Percentiles rank a stretch among this genome's conserved stretches.
These are phyloP conservation scores for Anastrepha obliqua DNA, from an alignment of 1,140 invertebrate species.

Conservation along the genomic window DNA sequence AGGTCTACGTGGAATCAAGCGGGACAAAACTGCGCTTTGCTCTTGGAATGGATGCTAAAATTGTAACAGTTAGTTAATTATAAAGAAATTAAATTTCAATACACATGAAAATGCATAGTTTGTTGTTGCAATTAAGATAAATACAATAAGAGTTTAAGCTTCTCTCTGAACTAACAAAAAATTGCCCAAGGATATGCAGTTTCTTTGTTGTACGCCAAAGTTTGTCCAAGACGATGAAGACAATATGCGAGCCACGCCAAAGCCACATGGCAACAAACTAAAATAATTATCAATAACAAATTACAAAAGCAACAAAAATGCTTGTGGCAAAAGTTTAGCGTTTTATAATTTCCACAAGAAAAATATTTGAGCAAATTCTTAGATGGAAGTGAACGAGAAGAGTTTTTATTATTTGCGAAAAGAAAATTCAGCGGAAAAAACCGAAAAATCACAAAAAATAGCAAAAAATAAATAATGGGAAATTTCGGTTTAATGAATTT, in stretches of 20 bases:
- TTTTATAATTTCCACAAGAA: neutral
- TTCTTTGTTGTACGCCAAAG: neutral
- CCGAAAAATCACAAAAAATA: neutral
- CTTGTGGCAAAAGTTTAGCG: neutral
- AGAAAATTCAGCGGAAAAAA: neutral
- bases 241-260: neutral
- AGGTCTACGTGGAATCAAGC: too few relatives aligned
- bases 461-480: neutral
- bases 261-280: conserved; percentile 37
- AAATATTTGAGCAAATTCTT: neutral
- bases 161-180: neutral
- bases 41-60: too few relatives aligned
- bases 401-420: neutral
- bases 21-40: too few relatives aligned
- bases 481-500: too few relatives aligned
- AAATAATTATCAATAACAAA: conserved; percentile 49
- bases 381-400: neutral
- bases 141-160: neutral
- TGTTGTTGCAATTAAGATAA: neutral
- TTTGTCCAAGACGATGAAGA: neutral
- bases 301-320: conserved; percentile 16
- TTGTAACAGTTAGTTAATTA: neutral
- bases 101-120: neutral
- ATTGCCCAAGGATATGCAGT: conserved; percentile 3
- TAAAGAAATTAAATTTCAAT: neutral